phyloP scores from a whole-genome alignment of 1,140 invertebrate genomes.

The Drosophila ficusphila region DNA sequence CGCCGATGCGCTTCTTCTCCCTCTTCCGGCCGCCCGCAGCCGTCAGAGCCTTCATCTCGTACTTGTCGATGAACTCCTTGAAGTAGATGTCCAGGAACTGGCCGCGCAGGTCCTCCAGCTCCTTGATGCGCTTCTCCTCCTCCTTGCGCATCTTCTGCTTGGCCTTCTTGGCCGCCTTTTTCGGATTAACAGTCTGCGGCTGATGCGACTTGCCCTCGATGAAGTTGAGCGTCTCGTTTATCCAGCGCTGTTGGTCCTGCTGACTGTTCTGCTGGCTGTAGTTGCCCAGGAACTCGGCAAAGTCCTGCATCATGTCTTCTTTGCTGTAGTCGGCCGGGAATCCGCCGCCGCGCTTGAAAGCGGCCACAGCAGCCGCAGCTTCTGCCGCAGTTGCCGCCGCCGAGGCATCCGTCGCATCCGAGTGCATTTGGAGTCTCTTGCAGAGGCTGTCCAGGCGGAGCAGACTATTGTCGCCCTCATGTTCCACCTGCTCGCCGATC shows the following conservation, averaged over 20 bases:
- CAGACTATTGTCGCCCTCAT: conserved; percentile 65
- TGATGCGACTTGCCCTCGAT: conserved; percentile 79
- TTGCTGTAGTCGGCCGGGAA: conserved; percentile 58
- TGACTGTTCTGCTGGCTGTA: conserved; percentile 55
- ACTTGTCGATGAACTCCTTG: conserved; percentile 79
- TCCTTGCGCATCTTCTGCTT: conserved; percentile 82
- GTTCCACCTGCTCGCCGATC: conserved; percentile 41
- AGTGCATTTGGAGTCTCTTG: conserved; percentile 75
- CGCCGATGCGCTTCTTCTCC: conserved; percentile 81
- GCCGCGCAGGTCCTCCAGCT: conserved; percentile 72
- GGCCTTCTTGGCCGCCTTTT: conserved; percentile 82
- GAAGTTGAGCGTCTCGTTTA: conserved; percentile 77
- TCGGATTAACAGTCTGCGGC: conserved; percentile 73
- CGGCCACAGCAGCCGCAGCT: conserved; percentile 36
- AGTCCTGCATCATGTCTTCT: conserved; percentile 76
- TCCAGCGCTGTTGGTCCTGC: conserved; percentile 74
- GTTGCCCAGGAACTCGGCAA: conserved; percentile 75
- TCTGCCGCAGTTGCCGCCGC: conserved; percentile 23
- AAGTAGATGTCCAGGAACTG: conserved; percentile 83
- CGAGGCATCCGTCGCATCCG: conserved; percentile 39
- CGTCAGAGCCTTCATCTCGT: conserved; percentile 71
- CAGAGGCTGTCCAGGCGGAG: conserved; percentile 73
- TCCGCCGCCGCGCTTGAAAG: conserved; percentile 12
- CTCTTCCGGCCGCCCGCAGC: conserved; percentile 73
- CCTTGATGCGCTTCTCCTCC: conserved; percentile 79